These are phyloP conservation scores for Bos indicus DNA, from an alignment of 2,113 vertebrate species.

Conservation along the genomic window DNA sequence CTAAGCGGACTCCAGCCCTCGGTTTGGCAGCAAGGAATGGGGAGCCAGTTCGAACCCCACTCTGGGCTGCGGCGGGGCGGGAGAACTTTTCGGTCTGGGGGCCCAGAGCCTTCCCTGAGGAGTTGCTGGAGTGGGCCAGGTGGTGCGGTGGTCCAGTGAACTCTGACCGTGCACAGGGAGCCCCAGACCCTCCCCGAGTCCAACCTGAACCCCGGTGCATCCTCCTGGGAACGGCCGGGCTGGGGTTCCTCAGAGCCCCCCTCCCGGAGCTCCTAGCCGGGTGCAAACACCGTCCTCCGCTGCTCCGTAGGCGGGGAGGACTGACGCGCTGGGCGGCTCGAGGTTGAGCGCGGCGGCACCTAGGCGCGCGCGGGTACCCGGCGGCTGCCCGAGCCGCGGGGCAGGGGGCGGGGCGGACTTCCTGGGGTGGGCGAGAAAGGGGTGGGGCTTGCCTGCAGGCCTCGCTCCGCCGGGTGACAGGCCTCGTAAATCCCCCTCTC, in stretches of 20 bases:
- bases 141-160: background rate
- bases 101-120: background rate
- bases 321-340: fast-evolving
- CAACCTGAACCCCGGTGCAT: background rate
- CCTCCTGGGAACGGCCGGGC: background rate
- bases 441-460: conserved; percentile 28
- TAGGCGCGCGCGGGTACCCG: background rate
- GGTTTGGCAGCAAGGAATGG: background rate
- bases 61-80: background rate
- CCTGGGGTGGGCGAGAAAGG: conserved; percentile 28
- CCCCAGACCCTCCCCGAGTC: background rate
- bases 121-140: background rate
- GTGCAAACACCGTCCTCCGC: background rate
- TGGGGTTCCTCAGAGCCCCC: background rate
- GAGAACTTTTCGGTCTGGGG: background rate
- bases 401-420: conserved; percentile 62
- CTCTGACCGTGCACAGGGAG: background rate
- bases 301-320: background rate
- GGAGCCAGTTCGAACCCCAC: background rate
- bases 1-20: background rate
- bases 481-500: conserved; percentile 63
- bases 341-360: background rate
- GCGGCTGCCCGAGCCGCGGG: background rate
- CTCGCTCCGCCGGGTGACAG: conserved; percentile 26
- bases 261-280: background rate